Percentiles rank a stretch among this genome's conserved stretches.
Conservation (phyloP, 2,888 invertebrate genomes). For the Elgonia sp. region DNA sequence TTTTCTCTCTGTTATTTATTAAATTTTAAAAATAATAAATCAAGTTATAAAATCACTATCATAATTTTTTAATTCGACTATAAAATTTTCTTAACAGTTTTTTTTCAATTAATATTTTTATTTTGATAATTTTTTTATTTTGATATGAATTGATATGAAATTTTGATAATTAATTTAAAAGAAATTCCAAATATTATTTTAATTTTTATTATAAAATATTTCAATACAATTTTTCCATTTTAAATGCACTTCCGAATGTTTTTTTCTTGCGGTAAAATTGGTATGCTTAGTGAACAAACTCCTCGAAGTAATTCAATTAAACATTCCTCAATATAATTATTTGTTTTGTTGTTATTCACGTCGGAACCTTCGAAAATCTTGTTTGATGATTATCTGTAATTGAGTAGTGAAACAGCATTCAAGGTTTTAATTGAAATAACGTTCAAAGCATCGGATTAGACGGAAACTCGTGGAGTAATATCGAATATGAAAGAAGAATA, state of each 20-base stretch:
- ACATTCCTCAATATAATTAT: slow-evolving; percentile 2
- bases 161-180: too few relatives aligned
- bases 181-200: too few relatives aligned
- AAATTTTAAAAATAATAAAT: too few relatives aligned
- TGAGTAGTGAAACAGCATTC: slow-evolving; percentile 55
- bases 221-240: not conserved
- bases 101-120: too few relatives aligned
- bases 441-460: slow-evolving; percentile 49
- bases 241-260: not conserved
- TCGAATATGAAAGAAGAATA: slow-evolving; percentile 58
- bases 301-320: slow-evolving; percentile 13
- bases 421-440: slow-evolving; percentile 68
- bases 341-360: slow-evolving; percentile 40
- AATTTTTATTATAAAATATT: too few relatives aligned
- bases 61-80: too few relatives aligned
- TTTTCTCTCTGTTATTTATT: too few relatives aligned
- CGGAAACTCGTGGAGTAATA: slow-evolving; percentile 40
- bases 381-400: slow-evolving; percentile 65
- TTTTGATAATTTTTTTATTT: too few relatives aligned
- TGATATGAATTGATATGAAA: too few relatives aligned
- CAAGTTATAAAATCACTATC: too few relatives aligned
- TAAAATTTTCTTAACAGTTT: too few relatives aligned
- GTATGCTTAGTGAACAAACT: not conserved
- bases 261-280: not conserved
- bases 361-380: slow-evolving; percentile 48